Percentiles rank a stretch among this genome's conserved stretches.
Evolutionary conservation across 2,113 vertebrate genomes (phyloP).

Genomic region (Malurus melanocephalus): DNA sequence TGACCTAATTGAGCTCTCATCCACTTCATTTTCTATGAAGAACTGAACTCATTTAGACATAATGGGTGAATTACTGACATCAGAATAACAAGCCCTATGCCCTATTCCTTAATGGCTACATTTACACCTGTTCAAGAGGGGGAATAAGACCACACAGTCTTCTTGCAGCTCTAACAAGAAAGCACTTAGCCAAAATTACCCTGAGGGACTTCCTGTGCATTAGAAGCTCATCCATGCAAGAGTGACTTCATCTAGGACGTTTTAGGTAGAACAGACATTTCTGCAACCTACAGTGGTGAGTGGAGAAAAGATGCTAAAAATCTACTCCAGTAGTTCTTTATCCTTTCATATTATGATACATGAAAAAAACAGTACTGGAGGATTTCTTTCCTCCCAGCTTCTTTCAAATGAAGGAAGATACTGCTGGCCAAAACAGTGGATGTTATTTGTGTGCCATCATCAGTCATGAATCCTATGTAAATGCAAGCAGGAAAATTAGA

Average conservation of each 20-base stretch:
- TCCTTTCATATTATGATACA: neutral
- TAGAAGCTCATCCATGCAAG: neutral
- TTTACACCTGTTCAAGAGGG: neutral
- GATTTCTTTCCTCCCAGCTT: neutral
- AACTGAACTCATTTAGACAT: neutral
- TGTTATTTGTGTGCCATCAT: neutral
- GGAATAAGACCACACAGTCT: neutral
- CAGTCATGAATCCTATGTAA: neutral
- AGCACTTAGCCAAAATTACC: neutral
- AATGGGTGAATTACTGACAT: neutral
- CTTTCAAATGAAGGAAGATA: neutral
- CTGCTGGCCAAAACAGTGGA: neutral
- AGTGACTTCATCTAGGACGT: neutral
- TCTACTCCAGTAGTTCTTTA: neutral
- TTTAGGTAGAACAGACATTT: neutral
- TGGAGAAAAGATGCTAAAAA: neutral
- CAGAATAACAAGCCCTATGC: neutral
- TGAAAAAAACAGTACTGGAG: neutral
- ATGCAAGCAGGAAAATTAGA: neutral
- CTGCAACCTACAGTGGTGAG: neutral
- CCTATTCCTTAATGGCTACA: neutral
- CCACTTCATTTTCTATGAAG: neutral
- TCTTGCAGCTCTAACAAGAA: neutral
- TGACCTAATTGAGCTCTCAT: neutral
- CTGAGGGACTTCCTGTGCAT: neutral